Percentiles rank a stretch among this genome's conserved stretches.
Evolutionary conservation across 2,797 vertebrate species (phyloP).

Genomic region (Discoglossus pictus): DNA sequence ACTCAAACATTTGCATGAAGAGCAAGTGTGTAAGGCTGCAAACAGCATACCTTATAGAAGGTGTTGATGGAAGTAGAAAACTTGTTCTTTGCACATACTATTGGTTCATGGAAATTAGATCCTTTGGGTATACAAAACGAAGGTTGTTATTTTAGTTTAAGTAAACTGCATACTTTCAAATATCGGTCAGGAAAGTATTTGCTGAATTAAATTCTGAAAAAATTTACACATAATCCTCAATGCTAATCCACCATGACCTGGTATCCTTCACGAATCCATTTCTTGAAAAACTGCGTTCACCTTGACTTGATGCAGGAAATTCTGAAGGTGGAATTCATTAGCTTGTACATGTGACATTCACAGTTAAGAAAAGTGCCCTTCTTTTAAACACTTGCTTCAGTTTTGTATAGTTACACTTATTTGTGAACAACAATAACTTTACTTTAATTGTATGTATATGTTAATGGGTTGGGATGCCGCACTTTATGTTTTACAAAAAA

Average conservation of each 20-base stretch:
- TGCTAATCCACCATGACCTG: constrained; percentile 42
- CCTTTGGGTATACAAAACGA: constrained; percentile 43
- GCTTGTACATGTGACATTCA: neutral
- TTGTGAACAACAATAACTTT: no score
- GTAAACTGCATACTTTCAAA: constrained; percentile 42
- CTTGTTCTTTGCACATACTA: constrained; percentile 29
- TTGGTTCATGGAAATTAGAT: constrained; percentile 43
- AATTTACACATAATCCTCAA: constrained; percentile 39
- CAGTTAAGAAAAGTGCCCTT: no score
- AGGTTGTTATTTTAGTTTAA: constrained; percentile 41
- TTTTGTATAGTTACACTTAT: no score
- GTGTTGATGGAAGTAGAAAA: constrained; percentile 42
- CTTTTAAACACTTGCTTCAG: no score
- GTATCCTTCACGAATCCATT: constrained; percentile 20
- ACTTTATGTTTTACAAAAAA: no score
- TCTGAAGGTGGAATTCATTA: constrained; percentile 37
- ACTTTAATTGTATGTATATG: no score
- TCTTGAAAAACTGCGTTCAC: constrained; percentile 40
- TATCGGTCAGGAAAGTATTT: constrained; percentile 35
- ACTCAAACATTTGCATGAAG: constrained; percentile 21
- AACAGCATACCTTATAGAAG: constrained; percentile 29
- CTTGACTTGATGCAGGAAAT: constrained; percentile 40
- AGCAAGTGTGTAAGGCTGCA: neutral
- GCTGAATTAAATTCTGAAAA: constrained; percentile 41
- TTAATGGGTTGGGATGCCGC: no score